phyloP scores from a whole-genome alignment of 2,797 vertebrate genomes.

The Triplophysa yarkandensis region DNA sequence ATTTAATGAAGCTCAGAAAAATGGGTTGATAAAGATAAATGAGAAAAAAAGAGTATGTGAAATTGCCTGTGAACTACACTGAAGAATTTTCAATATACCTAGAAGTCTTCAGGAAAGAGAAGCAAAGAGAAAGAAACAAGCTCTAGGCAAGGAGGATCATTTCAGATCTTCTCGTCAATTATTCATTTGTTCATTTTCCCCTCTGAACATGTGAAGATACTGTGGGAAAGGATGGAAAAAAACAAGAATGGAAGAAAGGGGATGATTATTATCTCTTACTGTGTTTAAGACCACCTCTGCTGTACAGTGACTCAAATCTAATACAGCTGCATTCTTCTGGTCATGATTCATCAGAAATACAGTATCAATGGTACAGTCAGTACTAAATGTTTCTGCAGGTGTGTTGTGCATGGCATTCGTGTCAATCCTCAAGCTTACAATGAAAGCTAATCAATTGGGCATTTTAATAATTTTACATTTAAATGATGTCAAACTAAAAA shows the following conservation, averaged over 20 bases:
- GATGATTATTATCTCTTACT: neutral
- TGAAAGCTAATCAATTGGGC: neutral
- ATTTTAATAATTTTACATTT: neutral
- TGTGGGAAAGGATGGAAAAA: neutral
- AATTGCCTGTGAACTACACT: slow-evolving; percentile 42
- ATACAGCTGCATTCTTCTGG: neutral
- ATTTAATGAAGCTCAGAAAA: no score
- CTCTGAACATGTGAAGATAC: slow-evolving; percentile 38
- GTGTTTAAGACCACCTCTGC: neutral
- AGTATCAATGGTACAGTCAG: neutral
- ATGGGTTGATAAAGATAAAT: no score
- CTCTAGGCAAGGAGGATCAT: slow-evolving; percentile 40
- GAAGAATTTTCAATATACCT: slow-evolving; percentile 4
- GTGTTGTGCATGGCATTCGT: neutral
- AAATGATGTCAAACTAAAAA: slow-evolving; percentile 27
- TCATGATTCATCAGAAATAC: neutral
- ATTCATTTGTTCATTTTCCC: slow-evolving; percentile 48
- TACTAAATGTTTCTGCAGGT: neutral
- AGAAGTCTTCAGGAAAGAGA: slow-evolving; percentile 34
- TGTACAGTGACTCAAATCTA: slow-evolving; percentile 2
- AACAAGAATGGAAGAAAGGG: neutral
- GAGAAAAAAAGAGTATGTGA: slow-evolving; percentile 10
- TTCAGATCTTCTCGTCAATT: slow-evolving; percentile 49
- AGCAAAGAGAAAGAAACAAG: slow-evolving; percentile 21
- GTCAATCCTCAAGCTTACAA: neutral